Evolutionary conservation across 2,113 vertebrate genomes (phyloP).

Genomic region (Poicephalus gulielmi): DNA sequence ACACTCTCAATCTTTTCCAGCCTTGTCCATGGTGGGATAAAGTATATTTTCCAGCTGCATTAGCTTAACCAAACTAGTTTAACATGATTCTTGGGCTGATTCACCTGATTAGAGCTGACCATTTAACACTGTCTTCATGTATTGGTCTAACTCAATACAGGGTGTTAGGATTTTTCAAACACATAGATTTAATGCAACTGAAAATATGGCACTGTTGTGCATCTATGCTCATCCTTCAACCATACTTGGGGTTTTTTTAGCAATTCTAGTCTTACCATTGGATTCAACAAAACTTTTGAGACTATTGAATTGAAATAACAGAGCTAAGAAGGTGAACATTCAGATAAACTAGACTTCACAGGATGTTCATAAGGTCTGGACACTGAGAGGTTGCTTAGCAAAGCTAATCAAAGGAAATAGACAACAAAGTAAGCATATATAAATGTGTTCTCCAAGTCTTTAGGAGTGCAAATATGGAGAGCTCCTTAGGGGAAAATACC

Average conservation of each 20-base stretch:
- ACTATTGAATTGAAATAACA: neutral
- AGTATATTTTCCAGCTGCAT: neutral
- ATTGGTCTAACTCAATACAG: neutral
- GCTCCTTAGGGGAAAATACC: neutral
- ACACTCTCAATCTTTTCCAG: neutral
- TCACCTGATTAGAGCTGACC: neutral
- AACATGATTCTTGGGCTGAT: neutral
- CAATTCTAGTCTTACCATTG: neutral
- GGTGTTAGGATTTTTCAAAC: neutral
- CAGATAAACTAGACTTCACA: neutral
- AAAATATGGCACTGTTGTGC: neutral
- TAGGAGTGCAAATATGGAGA: neutral
- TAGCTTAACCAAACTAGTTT: neutral
- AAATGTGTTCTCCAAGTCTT: neutral
- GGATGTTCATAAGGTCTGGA: neutral
- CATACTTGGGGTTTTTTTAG: neutral
- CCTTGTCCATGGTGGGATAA: neutral
- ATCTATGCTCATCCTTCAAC: neutral
- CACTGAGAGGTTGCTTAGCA: neutral
- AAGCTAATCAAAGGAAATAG: neutral
- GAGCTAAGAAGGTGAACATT: neutral
- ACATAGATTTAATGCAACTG: neutral
- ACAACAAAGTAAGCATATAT: neutral
- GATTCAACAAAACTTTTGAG: neutral
- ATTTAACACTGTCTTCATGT: neutral